Evolutionary conservation across 2,113 vertebrate species (phyloP), one percentile per base, ranked within the genome.

Genomic region (Phylloscopus trochiloides): DNA sequence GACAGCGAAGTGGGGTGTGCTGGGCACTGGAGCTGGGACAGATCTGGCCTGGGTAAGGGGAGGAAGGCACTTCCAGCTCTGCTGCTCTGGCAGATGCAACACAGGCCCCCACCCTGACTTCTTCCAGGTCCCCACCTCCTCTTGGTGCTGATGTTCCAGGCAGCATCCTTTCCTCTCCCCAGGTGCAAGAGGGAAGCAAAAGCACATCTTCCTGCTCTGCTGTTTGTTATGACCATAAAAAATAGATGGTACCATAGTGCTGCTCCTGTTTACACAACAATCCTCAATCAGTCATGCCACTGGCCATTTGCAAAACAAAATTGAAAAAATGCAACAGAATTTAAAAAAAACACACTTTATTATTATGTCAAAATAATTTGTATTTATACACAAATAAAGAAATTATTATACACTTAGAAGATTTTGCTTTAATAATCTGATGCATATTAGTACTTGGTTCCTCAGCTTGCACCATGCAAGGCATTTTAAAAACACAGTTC

Each of bases 351-450:
- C 34, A 40, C 82, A 57, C 36, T 90, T 87, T n/a, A 61, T 90
- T 96, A 36, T 32, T 59, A n/a, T 68, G 45, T 83, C 75, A 92
- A 96, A 96, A 86, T 71, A 55, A 54, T 76, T 90, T 93, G 40
- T n/a, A 92, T 70, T 93, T 76, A 47, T 54, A 43, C 63, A 92
- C 43, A 89, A 88, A 79, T 16, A 73, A n/a, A 58, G 18, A 66
- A 92, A 34, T 40, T 91, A 47, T 22, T 59, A 86, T 14, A 73
- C 71, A 82, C 38, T 36, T 66, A 4, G 2, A 86, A 78, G 19
- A 34, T 59, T 86, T 59, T 66, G 11, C 72, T 66, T 55, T 74
- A 86, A 63, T 88, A 83, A 78, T 50, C 29, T 66, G 22, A 59
- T 88, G 38, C 1, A 1, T 24, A 15, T 82, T 55, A 92, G 59